Evolutionary conservation across 1,140 invertebrate species (phyloP).

Genomic region (Macrotrachela quadricornifera): DNA sequence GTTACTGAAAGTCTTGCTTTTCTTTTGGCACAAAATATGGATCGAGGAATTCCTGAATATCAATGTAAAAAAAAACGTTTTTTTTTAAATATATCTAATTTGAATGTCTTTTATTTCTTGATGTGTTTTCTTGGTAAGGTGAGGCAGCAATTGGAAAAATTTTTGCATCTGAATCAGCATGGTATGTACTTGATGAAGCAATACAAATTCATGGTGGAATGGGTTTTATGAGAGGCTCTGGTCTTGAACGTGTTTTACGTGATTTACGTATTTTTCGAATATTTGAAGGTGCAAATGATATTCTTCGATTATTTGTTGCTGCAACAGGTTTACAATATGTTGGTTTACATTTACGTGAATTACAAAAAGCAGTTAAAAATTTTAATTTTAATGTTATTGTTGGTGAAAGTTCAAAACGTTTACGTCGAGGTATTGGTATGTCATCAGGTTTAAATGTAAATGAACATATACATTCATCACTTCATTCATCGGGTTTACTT

Average conservation of each 20-base stretch:
- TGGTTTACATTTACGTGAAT: conserved; percentile 30
- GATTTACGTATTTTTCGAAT: conserved; percentile 93
- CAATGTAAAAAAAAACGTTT: conserved; percentile 35
- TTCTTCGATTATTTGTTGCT: conserved; percentile 86
- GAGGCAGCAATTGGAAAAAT: conserved; percentile 96
- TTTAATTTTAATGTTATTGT: conserved; percentile 38
- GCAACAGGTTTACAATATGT: conserved; percentile 51
- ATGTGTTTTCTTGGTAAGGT: not conserved
- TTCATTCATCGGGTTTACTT: conserved; percentile 11
- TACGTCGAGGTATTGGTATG: no score
- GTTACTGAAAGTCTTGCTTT: conserved; percentile 85
- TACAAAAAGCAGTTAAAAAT: conserved; percentile 33
- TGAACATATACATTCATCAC: not conserved
- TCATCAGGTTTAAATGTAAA: not conserved
- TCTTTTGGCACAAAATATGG: conserved; percentile 69
- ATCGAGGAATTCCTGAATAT: conserved; percentile 40
- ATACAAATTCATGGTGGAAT: conserved; percentile 57
- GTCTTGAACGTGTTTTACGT: conserved; percentile 69
- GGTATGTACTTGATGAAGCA: conserved; percentile 78
- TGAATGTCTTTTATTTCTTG: no score
- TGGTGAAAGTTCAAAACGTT: conserved; percentile 51
- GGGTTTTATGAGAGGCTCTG: conserved; percentile 74
- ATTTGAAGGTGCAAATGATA: conserved; percentile 97
- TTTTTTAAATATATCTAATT: no score
- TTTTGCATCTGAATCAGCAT: conserved; percentile 33